Conservation (phyloP, 2,113 vertebrate species). For the Panurus biarmicus region DNA sequence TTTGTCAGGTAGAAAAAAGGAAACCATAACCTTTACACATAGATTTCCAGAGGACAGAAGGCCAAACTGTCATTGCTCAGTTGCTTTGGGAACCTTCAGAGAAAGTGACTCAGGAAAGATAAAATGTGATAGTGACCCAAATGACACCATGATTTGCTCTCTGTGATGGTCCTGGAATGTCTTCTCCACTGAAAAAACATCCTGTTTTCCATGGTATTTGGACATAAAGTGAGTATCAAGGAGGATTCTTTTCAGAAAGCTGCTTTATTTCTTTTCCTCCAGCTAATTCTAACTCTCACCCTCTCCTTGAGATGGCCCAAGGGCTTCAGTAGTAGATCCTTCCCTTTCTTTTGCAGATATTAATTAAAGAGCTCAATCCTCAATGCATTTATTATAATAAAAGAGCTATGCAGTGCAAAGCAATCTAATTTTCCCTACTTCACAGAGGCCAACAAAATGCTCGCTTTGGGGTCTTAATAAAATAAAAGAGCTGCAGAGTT, state of each 20-base stretch:
- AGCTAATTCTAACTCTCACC: background rate
- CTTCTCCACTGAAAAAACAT: background rate
- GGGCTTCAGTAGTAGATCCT: background rate
- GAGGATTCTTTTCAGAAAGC: background rate
- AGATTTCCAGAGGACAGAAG: background rate
- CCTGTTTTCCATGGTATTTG: background rate
- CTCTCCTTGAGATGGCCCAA: constrained; percentile 11
- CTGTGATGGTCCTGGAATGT: background rate
- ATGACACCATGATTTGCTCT: background rate
- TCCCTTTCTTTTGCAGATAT: constrained; percentile 19
- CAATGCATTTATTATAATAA: constrained; percentile 24
- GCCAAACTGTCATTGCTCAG: background rate
- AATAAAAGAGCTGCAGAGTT: background rate
- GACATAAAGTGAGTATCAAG: background rate
- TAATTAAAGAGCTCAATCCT: constrained; percentile 43
- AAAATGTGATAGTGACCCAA: background rate
- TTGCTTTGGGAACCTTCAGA: background rate
- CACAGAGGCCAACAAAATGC: background rate
- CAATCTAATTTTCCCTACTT: background rate
- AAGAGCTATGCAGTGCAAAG: background rate
- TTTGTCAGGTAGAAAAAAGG: background rate
- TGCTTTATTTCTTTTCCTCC: background rate
- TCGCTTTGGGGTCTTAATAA: background rate
- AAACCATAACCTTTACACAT: background rate
- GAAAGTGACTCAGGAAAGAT: background rate